Conservation (phyloP, 2,797 vertebrate species). For the Fistularia commersonii region DNA sequence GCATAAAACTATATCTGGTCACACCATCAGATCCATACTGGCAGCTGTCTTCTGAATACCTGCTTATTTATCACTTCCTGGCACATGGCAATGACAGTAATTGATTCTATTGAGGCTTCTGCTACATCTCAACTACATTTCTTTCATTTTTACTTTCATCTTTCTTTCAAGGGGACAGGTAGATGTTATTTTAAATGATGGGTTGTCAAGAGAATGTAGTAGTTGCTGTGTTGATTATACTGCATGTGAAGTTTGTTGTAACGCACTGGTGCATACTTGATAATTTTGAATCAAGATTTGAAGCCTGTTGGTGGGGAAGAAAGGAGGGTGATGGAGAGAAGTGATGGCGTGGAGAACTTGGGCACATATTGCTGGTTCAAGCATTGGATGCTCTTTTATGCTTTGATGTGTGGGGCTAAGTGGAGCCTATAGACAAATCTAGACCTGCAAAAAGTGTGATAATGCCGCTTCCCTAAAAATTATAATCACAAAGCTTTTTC, state of each 20-base stretch:
- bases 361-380: slow-evolving; percentile 25
- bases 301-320: slow-evolving; percentile 14
- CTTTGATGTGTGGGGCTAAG: slow-evolving; percentile 9
- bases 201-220: slow-evolving; percentile 9
- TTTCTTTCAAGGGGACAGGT: slow-evolving; percentile 21
- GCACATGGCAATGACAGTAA: slow-evolving; percentile 53
- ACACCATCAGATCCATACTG: slow-evolving; percentile 54
- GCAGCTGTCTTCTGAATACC: slow-evolving; percentile 48
- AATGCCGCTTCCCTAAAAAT: slow-evolving; percentile 14
- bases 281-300: slow-evolving; percentile 33
- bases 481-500: slow-evolving; percentile 24
- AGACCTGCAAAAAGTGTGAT: slow-evolving; percentile 12
- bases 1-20: slow-evolving; percentile 59
- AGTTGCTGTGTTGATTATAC: slow-evolving; percentile 19
- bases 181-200: slow-evolving; percentile 25
- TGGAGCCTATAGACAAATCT: too few relatives aligned
- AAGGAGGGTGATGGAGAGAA: slow-evolving; percentile 32
- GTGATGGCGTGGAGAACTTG: neutral
- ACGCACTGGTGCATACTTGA: slow-evolving; percentile 9
- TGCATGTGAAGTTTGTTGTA: slow-evolving; percentile 15
- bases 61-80: slow-evolving; percentile 63
- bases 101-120: slow-evolving; percentile 59
- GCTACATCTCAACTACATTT: slow-evolving; percentile 19
- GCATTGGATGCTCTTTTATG: slow-evolving; percentile 9
- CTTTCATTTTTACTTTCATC: neutral